phyloP scores from a whole-genome alignment of 2,113 vertebrate genomes.

The Tautogolabrus adspersus region DNA sequence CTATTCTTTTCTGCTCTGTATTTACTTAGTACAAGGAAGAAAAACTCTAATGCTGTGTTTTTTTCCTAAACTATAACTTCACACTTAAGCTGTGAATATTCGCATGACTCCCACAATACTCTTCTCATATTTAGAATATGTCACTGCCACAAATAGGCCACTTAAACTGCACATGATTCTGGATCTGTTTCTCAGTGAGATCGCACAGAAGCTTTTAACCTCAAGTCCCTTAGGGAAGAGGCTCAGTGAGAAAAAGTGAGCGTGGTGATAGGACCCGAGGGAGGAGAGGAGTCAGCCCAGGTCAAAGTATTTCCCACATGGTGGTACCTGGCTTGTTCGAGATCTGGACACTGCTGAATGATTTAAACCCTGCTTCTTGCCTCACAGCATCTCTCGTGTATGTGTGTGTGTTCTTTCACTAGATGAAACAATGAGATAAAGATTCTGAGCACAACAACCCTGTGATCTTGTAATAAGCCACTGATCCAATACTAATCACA shows the following conservation, averaged over 20 bases:
- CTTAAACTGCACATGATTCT: background rate
- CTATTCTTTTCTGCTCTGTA: background rate
- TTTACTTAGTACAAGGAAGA: conserved; percentile 14
- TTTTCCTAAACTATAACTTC: conserved; percentile 28
- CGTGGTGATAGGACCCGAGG: background rate
- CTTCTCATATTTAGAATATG: conserved; percentile 22
- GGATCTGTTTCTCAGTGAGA: conserved; percentile 25
- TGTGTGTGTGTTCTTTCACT: background rate
- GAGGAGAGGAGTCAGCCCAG: conserved; percentile 3
- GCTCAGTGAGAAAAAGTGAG: background rate
- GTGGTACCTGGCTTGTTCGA: conserved; percentile 1
- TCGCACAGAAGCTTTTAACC: conserved; percentile 13
- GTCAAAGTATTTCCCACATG: conserved; percentile 6
- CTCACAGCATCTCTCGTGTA: background rate
- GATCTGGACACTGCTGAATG: conserved; percentile 38
- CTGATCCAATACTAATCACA: conserved; percentile 27
- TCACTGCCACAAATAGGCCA: background rate
- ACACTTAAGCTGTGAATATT: conserved; percentile 41
- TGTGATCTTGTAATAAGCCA: conserved; percentile 35
- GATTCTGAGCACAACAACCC: conserved; percentile 34
- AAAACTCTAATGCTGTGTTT: conserved; percentile 12
- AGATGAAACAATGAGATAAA: conserved; percentile 31
- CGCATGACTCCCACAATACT: conserved; percentile 41
- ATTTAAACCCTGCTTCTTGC: conserved; percentile 26
- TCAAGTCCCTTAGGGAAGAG: background rate